Base-by-base conservation (phyloP, 2,113 vertebrate genomes). In the Perca flavescens region DNA sequence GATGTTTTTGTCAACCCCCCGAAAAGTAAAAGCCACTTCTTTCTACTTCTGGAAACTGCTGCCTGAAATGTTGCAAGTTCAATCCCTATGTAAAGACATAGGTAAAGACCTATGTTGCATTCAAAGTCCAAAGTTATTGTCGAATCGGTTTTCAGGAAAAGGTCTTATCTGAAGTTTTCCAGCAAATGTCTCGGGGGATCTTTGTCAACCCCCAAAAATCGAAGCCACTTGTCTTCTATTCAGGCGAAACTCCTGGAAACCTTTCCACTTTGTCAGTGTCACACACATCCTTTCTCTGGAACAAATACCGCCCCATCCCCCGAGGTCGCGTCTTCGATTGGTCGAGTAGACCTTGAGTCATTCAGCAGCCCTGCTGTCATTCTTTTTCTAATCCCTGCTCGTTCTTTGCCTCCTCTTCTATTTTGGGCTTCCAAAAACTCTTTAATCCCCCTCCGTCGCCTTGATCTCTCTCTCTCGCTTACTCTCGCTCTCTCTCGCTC, bases 381-480 rank as follows among this genome's bases (percentile, higher is more conserved):
- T 71, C 57, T 54, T 70, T 60, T 47, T 46, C 50, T 84, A 77
- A 87, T 86, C 79, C 84, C 72, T 1, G 13, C 75, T 68, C 54
- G 2, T 81, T 34, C 60, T n/a, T 11, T 13, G 19, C 78, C 66
- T 69, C 52, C 57, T 83, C 64, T 11, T 56, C 86, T 82, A 68
- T 84, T 82, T 66, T 22, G 2, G 68, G 47, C 5, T 53, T 28
- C 57, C 40, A 66, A 43, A 77, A 57, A 62, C 58, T 43, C 58
- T 76, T 47, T 66, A 80, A 84, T 80, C 79, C 79, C 5, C 31
- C 31, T 5, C n/a, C 13, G 4, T 62, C 19, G 60, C 25, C 53
- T 57, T 46, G 57, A 25, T 47, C 36, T 54, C 83, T 5, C 70
- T 76, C 43, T 31, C 31, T 61, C 17, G 49, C 19, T 25, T 1